Evolutionary conservation across 2,888 invertebrate genomes (phyloP).

Genomic region (Auanema sp.): DNA sequence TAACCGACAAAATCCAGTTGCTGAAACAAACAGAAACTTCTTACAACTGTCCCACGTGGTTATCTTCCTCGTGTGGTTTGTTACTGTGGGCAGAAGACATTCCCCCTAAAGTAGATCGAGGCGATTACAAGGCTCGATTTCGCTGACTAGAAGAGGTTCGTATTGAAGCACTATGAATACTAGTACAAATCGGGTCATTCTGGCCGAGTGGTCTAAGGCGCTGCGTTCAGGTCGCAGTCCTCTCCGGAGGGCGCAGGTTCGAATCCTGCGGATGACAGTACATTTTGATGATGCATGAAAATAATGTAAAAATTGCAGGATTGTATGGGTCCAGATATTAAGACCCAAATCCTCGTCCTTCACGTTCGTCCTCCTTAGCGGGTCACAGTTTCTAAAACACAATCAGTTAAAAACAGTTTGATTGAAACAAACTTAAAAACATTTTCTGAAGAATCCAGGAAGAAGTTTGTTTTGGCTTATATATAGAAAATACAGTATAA

Average conservation of each 20-base stretch:
- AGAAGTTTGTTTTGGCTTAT: not conserved
- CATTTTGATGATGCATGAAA: not conserved
- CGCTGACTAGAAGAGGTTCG: slow-evolving; percentile 20
- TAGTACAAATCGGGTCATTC: not conserved
- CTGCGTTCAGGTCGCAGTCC: slow-evolving; percentile 79
- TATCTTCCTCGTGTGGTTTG: slow-evolving; percentile 8
- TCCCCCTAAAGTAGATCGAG: slow-evolving; percentile 17
- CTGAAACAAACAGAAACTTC: slow-evolving; percentile 29
- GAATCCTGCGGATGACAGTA: slow-evolving; percentile 50
- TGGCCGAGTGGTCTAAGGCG: slow-evolving; percentile 70
- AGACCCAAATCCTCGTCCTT: slow-evolving; percentile 56
- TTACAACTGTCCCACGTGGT: slow-evolving; percentile 2
- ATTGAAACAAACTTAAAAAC: not conserved
- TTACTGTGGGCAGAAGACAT: slow-evolving; percentile 15
- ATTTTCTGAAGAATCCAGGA: not conserved
- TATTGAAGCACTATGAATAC: not conserved
- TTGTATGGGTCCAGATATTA: slow-evolving; percentile 45
- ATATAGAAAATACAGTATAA: not conserved
- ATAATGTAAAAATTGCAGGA: slow-evolving; percentile 12
- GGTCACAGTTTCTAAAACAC: slow-evolving; percentile 22
- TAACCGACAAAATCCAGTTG: slow-evolving; percentile 17
- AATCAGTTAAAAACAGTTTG: too few relatives aligned
- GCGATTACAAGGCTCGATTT: slow-evolving; percentile 17
- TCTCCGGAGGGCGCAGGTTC: slow-evolving; percentile 54
- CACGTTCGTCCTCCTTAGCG: slow-evolving; percentile 63